phyloP scores from a whole-genome alignment of 2,888 invertebrate genomes.

The Apomyelois bistriatella region DNA sequence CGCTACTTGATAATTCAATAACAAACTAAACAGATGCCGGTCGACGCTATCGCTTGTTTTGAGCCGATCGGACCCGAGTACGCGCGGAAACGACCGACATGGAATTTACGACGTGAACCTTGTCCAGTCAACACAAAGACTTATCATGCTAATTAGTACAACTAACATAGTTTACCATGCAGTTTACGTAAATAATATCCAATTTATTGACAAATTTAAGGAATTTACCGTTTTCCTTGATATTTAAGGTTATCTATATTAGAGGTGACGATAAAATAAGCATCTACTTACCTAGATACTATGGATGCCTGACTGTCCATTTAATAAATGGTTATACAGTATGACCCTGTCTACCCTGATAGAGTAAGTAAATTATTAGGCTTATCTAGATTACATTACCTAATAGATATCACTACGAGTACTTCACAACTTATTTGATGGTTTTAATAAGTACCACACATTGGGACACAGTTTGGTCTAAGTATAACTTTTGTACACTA shows the following conservation, averaged over 20 bases:
- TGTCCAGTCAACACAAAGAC: slow-evolving; percentile 37
- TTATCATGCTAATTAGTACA: slow-evolving; percentile 16
- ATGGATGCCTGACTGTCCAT: no score
- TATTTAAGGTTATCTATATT: background rate
- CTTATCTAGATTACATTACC: no score
- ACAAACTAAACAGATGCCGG: slow-evolving; percentile 41
- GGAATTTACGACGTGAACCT: slow-evolving; percentile 53
- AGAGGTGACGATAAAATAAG: no score
- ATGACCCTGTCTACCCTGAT: no score
- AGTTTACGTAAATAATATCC: background rate
- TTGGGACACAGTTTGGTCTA: no score
- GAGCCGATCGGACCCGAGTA: slow-evolving; percentile 56
- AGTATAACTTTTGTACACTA: no score
- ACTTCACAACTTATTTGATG: no score
- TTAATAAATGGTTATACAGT: no score
- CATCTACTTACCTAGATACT: no score
- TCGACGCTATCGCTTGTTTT: slow-evolving; percentile 47
- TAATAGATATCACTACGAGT: no score
- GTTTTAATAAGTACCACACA: no score
- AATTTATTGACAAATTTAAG: background rate
- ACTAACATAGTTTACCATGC: background rate
- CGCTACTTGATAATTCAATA: slow-evolving; percentile 44
- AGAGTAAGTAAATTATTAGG: no score
- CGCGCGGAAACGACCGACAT: slow-evolving; percentile 54
- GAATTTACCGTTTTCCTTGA: background rate